Evolutionary conservation across 2,113 vertebrate species (phyloP).

Genomic region (Tragelaphus strepsiceros): DNA sequence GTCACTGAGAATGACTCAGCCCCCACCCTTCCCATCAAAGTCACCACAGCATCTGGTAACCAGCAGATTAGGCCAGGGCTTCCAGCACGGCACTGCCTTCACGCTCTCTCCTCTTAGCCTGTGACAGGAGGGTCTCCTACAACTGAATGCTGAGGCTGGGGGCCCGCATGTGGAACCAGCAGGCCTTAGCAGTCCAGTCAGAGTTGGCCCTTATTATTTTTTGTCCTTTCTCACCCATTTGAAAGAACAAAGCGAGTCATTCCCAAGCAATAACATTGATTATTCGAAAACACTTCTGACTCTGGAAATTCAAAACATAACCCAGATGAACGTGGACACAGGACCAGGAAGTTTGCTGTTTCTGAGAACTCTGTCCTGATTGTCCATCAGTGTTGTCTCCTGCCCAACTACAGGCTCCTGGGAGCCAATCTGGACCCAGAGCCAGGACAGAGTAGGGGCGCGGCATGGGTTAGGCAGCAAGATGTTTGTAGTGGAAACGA

Average conservation of each 20-base stretch:
- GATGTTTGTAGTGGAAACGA: neutral
- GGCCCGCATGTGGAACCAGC: neutral
- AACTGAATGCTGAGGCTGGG: neutral
- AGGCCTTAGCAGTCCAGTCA: neutral
- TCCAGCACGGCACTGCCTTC: too few species aligned
- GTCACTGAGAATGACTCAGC: constrained; percentile 27
- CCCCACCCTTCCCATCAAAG: neutral
- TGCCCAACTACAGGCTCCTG: neutral
- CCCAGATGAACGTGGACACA: neutral
- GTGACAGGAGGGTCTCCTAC: neutral
- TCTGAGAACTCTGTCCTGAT: neutral
- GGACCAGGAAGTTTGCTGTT: neutral
- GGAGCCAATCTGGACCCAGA: neutral
- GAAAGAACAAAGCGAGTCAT: neutral
- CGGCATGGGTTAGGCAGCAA: neutral
- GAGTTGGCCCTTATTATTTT: neutral
- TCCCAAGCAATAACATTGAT: neutral
- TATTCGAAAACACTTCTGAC: neutral
- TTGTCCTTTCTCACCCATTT: neutral
- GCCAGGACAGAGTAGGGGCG: neutral
- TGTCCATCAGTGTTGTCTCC: neutral
- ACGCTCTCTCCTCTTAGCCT: neutral
- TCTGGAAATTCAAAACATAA: neutral
- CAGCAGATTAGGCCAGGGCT: neutral
- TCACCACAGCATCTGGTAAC: neutral